phyloP scores from a whole-genome alignment of 2,888 invertebrate species.

The Muscina levida region DNA sequence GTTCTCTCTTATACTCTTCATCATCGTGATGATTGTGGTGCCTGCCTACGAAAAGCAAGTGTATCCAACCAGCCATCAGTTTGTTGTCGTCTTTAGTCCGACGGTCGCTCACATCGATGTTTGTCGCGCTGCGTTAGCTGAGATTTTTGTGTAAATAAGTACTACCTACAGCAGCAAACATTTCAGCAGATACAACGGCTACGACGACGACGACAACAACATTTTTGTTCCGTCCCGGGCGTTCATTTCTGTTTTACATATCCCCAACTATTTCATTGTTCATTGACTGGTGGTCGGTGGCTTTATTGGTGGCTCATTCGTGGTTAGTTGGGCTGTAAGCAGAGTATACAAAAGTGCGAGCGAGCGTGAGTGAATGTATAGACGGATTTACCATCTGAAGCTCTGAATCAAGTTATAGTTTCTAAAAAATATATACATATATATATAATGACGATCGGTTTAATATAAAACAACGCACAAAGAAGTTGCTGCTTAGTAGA shows the following conservation, averaged over 20 bases:
- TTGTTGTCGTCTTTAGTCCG: background rate
- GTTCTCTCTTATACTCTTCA: background rate
- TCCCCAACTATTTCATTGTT: conserved; percentile 62
- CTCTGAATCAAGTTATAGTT: conserved; percentile 36
- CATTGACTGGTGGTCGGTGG: conserved; percentile 63
- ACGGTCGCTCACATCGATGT: conserved; percentile 3
- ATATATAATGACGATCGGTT: conserved; percentile 8
- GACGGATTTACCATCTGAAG: too few relatives aligned
- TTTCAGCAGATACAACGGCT: conserved; percentile 31
- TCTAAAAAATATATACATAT: conserved; percentile 26
- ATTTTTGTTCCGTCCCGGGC: background rate
- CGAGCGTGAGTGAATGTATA: background rate
- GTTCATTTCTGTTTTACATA: conserved; percentile 42
- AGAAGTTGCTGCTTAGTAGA: too few relatives aligned
- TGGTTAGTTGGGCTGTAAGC: conserved; percentile 15
- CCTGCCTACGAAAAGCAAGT: conserved; percentile 18
- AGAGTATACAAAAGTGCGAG: conserved; percentile 5
- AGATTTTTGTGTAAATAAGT: conserved; percentile 54
- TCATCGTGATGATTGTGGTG: background rate
- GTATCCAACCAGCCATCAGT: conserved; percentile 17
- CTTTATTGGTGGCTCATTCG: conserved; percentile 56
- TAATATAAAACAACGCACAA: conserved; percentile 26
- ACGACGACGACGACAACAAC: conserved; percentile 44
- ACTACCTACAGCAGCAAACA: too few relatives aligned
- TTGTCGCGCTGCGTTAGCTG: conserved; percentile 32